Evolutionary conservation across 2,888 invertebrate genomes (phyloP), one percentile per base, ranked within the genome.

Genomic region (Eupeodes luniger): DNA sequence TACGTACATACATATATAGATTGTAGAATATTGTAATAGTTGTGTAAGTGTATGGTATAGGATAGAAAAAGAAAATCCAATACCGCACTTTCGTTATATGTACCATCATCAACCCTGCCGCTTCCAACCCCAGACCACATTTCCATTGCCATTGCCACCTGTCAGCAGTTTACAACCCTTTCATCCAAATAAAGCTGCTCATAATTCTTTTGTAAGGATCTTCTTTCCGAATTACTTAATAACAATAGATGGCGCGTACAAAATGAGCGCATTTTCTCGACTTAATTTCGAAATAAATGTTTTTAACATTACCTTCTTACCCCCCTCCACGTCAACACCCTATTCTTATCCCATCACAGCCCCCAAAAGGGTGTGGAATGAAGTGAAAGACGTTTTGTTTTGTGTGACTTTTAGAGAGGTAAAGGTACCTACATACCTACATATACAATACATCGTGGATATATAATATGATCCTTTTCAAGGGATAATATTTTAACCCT

Each of bases 191-290:
- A 84, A 85, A 85, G 88, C 81, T 88, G 88, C 88, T 88, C 88
- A 85, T 85, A 88, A 88, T 88, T 88, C 88, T 88, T 88, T 88
- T 88, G 85, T 81, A 88, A 88, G 88, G 88, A 88, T 84, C 88
- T 85, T 77, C 88, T 81, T 88, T 72, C 57, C 78, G 78, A 88
- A 88, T 88, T 85, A 85, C 88, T 88, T 88, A 84, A 88, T 88
- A 88, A 88, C 88, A 88, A 88, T 88, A 88, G 88, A 88, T 85
- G 88, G 88, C 77, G 85, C 81, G 78, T 55, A 81, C 88, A 75
- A 85, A 88, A 88, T 88, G 88, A 88, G 74, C 88, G 81, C 77
- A 72, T 88, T 81, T 76, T 77, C 78, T 64, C 77, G 81, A 81
- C 88, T 88, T 88, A 88, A 88, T 88, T 88, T 75, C 70, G 81